phyloP scores from a whole-genome alignment of 2,888 invertebrate genomes.

The Hemistola chrysoprasaria region DNA sequence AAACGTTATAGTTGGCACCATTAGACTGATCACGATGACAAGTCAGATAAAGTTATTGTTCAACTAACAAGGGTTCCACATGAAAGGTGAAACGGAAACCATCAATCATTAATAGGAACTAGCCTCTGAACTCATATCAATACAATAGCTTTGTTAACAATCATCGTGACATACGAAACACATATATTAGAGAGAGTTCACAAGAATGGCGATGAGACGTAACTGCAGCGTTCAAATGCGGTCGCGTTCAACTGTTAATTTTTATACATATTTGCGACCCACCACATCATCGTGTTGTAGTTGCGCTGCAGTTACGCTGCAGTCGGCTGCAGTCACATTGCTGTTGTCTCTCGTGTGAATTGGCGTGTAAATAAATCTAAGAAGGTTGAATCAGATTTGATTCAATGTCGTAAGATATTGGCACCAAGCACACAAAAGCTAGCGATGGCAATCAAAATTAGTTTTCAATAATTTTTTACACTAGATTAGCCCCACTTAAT shows the following conservation, averaged over 20 bases:
- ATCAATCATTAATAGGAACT: conserved; percentile 11
- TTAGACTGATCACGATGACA: not conserved
- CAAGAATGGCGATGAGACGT: too few relatives aligned
- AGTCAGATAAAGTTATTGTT: too few relatives aligned
- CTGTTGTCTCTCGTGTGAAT: too few relatives aligned
- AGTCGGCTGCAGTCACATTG: too few relatives aligned
- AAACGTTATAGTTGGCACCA: not conserved
- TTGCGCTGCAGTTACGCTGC: too few relatives aligned
- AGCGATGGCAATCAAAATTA: conserved; percentile 68
- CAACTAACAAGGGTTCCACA: not conserved
- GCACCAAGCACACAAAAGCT: conserved; percentile 61
- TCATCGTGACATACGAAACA: conserved; percentile 19
- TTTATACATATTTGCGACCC: too few relatives aligned
- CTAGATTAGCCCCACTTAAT: too few relatives aligned
- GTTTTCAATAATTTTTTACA: conserved; percentile 59
- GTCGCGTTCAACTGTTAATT: too few relatives aligned
- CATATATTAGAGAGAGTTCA: too few relatives aligned
- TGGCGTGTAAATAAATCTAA: too few relatives aligned
- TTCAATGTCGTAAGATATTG: conserved; percentile 52
- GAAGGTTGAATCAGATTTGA: conserved; percentile 22
- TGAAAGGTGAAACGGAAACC: conserved; percentile 13
- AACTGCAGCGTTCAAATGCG: too few relatives aligned
- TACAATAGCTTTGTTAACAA: conserved; percentile 10
- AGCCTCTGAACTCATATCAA: conserved; percentile 4
- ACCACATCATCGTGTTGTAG: too few relatives aligned